phyloP scores from a whole-genome alignment of 2,797 vertebrate genomes.

The Poecilia velifera region DNA sequence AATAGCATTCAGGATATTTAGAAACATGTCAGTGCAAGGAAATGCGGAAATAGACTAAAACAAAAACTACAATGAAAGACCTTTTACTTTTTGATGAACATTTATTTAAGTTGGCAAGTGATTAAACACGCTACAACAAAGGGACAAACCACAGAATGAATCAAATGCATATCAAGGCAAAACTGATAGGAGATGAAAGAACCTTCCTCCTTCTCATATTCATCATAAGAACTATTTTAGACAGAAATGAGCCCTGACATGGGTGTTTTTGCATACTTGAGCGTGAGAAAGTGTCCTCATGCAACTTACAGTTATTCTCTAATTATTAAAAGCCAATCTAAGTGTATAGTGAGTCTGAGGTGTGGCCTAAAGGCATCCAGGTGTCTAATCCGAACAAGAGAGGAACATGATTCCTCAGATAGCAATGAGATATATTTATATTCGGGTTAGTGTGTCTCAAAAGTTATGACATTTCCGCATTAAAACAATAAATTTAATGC shows the following conservation, averaged over 20 bases:
- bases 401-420: neutral
- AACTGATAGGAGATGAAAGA: constrained; percentile 39
- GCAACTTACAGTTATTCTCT: neutral
- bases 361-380: neutral
- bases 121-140: constrained; percentile 30
- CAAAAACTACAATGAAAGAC: constrained; percentile 19
- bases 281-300: constrained; percentile 39
- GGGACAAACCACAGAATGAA: constrained; percentile 49
- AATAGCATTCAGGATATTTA: too few species aligned
- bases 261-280: constrained; percentile 28
- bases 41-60: neutral
- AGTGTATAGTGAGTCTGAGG: neutral
- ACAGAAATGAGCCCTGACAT: constrained; percentile 26
- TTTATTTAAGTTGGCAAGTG: constrained; percentile 64
- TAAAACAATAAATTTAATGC: neutral
- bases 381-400: neutral
- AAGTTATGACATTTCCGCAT: neutral
- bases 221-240: constrained; percentile 41
- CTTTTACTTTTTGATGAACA: constrained; percentile 22
- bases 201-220: constrained; percentile 40
- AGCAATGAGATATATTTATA: neutral
- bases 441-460: too few species aligned
- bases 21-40: neutral
- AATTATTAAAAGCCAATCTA: neutral
- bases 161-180: constrained; percentile 49